Base-by-base conservation (phyloP, 2,797 vertebrate genomes). In the Gymnopithys bicolor region DNA sequence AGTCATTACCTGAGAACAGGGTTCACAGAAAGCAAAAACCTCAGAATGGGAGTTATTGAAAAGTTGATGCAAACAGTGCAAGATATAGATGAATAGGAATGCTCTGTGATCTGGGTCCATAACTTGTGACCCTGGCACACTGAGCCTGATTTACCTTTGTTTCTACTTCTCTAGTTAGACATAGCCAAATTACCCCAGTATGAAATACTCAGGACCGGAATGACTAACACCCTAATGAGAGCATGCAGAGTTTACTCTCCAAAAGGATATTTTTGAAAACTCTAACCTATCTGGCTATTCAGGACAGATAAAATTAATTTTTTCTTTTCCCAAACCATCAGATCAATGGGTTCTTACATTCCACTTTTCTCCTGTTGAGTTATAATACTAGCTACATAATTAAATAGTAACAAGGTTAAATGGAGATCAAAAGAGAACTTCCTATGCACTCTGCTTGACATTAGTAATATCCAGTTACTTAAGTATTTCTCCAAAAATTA, bases 391-490 rank as follows among this genome's bases (percentile, higher is more conserved):
- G 5, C 21, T 62, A 46, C 15, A 6, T 53, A 84, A 68, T 51
- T 78, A 84, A 92, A 68, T 78, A 93, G 49, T 78, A 71, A 90
- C 64, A 10, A 80, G 23, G 19, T 60, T 71, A 84, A 86, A 92
- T 56, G 41, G 67, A 86, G 51, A 19, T 80, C 8, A 81, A 78
- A 92, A 71, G 30, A 75, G 5, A 90, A 78, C 16, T 60, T 78
- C 13, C 41, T 30, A 25, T 39, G 9, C 51, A 78, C 27, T 92
- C 49, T 81, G 11, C 11, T n/a, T 89, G 39, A 7, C 9, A 62
- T 55, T 60, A 62, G 6, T 41, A 84, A 75, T 64, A 60, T 56
- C 46, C 35, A 59, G 32, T 21, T 46, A 16, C 5, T 87, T 69
- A 60, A 84, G 13, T 9, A 46, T 87, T 84, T 79, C 10, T 75